Conservation (phyloP, 2,113 vertebrate genomes). For the Pachyramphus minor region DNA sequence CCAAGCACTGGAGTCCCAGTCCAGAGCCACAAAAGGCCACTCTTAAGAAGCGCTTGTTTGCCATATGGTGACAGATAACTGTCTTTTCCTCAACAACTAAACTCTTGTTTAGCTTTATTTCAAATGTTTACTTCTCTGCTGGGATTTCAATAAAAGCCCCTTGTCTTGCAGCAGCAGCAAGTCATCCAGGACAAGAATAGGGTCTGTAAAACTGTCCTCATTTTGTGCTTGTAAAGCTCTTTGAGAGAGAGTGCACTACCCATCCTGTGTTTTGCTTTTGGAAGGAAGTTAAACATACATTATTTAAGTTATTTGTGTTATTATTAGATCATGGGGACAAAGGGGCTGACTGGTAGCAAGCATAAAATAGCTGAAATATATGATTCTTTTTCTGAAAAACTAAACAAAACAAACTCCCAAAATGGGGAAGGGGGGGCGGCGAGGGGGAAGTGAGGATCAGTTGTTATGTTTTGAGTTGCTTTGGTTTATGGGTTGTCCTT, state of each 20-base stretch:
- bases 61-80: constrained; percentile 31
- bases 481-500: not conserved
- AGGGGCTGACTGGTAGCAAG: not conserved
- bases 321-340: not conserved
- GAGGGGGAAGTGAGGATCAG: not conserved
- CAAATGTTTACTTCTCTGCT: constrained; percentile 56
- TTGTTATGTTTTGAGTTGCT: not conserved
- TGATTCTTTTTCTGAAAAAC: not conserved
- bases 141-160: constrained; percentile 46
- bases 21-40: not conserved
- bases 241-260: not conserved
- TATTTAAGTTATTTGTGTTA: constrained; percentile 45
- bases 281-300: constrained; percentile 57
- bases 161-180: constrained; percentile 23
- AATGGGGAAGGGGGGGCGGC: not conserved
- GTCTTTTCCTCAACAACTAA: constrained; percentile 33
- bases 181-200: constrained; percentile 16
- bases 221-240: constrained; percentile 13
- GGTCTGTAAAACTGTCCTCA: constrained; percentile 28
- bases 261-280: constrained; percentile 59
- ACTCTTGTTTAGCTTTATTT: constrained; percentile 58
- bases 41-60: not conserved
- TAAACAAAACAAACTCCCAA: not conserved
- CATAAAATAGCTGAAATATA: not conserved
- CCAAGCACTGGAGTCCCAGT: not conserved